phyloP scores from a whole-genome alignment of 2,113 vertebrate genomes.

The Micronisus gabar region DNA sequence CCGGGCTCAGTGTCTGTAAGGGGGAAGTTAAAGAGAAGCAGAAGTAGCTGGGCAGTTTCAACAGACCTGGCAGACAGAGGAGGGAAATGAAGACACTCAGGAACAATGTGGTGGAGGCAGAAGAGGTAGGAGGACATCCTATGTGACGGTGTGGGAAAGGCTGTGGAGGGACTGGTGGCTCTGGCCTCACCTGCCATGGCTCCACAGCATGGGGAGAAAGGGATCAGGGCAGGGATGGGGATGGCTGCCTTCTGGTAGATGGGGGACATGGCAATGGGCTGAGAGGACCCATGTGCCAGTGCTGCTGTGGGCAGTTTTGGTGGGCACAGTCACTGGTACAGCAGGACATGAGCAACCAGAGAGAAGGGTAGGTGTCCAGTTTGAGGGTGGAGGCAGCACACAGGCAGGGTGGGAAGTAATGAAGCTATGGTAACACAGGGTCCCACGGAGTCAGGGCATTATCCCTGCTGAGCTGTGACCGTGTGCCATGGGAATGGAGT shows the following conservation, averaged over 20 bases:
- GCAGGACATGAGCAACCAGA: neutral
- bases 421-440: neutral
- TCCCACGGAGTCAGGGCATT: neutral
- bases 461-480: neutral
- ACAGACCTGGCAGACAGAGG: neutral
- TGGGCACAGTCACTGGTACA: neutral
- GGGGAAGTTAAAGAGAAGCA: neutral
- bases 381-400: neutral
- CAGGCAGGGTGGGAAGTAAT: neutral
- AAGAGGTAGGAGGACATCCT: neutral
- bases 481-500: neutral
- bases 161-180: neutral
- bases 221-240: neutral
- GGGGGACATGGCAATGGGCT: neutral
- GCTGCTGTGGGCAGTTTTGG: neutral
- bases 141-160: accelerated
- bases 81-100: neutral
- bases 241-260: neutral
- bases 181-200: neutral
- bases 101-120: neutral
- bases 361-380: neutral
- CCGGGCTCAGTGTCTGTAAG: neutral
- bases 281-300: neutral
- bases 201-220: accelerated
- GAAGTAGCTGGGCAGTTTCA: neutral